phyloP scores from a whole-genome alignment of 1,140 invertebrate species.

The Apolygus lucorum region DNA sequence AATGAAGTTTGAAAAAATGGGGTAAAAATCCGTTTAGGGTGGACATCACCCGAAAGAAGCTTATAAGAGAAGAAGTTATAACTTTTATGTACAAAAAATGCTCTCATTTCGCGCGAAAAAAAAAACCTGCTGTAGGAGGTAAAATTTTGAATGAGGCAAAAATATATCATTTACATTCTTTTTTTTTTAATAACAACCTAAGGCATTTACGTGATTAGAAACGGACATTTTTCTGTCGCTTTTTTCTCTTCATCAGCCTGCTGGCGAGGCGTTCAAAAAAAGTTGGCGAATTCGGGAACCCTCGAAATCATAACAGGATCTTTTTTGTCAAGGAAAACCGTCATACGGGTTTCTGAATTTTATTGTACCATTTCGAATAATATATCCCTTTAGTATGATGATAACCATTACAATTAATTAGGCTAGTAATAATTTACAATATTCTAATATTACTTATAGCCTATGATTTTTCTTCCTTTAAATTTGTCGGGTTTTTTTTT shows the following conservation, averaged over 20 bases:
- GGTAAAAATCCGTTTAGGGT: no score
- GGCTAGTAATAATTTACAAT: conserved; percentile 15
- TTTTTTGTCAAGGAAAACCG: neutral
- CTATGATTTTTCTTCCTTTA: neutral
- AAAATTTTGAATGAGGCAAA: neutral
- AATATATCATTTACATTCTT: neutral
- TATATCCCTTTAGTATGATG: neutral
- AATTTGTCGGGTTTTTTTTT: neutral
- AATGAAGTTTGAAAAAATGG: no score
- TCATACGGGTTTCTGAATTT: neutral
- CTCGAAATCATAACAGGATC: neutral
- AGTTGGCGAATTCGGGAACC: neutral
- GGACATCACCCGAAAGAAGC: no score
- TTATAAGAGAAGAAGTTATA: no score
- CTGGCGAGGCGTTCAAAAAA: neutral
- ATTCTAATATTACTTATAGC: neutral
- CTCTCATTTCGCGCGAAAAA: no score
- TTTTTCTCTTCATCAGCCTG: neutral
- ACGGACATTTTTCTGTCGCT: neutral
- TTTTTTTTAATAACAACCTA: conserved; percentile 3
- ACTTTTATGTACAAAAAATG: no score
- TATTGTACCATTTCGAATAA: neutral
- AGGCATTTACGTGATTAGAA: neutral
- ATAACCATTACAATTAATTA: conserved; percentile 6
- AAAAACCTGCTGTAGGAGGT: no score